Conservation (phyloP, 2,797 vertebrate genomes). For the Phyllotis vaccarum region DNA sequence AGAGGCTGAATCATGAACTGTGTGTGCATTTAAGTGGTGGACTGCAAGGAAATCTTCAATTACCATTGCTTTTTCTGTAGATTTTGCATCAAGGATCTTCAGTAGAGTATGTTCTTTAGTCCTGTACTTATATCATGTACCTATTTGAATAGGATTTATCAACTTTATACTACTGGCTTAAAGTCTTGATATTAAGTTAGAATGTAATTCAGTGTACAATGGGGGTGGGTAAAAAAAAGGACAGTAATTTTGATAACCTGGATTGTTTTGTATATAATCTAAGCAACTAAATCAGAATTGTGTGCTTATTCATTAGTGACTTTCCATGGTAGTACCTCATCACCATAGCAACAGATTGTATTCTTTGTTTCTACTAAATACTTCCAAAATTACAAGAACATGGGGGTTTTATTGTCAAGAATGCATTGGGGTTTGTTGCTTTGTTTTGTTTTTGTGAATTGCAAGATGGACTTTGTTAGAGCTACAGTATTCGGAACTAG, state of each 20-base stretch:
- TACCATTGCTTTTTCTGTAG: conserved; percentile 4
- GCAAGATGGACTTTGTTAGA: background rate
- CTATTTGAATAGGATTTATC: conserved; percentile 38
- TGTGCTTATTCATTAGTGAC: conserved; percentile 51
- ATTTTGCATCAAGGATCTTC: conserved; percentile 33
- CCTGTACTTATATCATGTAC: background rate
- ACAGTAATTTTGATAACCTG: conserved; percentile 13
- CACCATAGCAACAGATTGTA: conserved; percentile 21
- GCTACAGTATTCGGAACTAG: background rate
- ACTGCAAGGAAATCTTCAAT: conserved; percentile 15
- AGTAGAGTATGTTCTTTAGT: conserved; percentile 48
- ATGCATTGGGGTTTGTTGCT: background rate
- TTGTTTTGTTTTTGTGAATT: conserved; percentile 35
- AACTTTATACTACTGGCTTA: conserved; percentile 17
- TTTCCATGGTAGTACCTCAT: background rate
- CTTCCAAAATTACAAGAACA: conserved; percentile 20
- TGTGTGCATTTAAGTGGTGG: background rate
- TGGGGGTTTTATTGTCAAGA: background rate
- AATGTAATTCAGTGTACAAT: background rate
- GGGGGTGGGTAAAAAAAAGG: background rate
- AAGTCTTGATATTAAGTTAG: background rate
- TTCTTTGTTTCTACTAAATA: conserved; percentile 12
- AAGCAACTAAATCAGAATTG: conserved; percentile 24
- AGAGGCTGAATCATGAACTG: background rate
- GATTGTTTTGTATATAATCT: conserved; percentile 49